These are phyloP conservation scores for Nasonia giraulti DNA, from an alignment of 1,140 invertebrate species.

Conservation along the genomic window DNA sequence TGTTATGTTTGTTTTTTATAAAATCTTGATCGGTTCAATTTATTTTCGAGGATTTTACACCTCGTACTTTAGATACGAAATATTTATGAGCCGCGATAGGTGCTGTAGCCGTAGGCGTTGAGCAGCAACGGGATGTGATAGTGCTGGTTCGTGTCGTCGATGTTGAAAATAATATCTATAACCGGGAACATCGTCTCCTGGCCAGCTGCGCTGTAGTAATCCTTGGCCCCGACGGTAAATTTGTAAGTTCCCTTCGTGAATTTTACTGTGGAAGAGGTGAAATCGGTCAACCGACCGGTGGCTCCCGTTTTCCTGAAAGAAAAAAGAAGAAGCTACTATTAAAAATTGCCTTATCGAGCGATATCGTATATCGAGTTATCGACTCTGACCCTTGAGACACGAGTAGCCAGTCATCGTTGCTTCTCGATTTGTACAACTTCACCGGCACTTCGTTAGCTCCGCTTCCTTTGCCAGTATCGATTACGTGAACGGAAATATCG, in stretches of 20 bases:
- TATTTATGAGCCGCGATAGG: slow-evolving; percentile 75
- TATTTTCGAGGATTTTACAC: background rate
- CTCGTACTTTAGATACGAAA: background rate
- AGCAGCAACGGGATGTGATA: slow-evolving; percentile 87
- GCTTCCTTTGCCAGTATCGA: slow-evolving; percentile 79
- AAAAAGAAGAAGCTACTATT: background rate
- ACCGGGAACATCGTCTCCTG: slow-evolving; percentile 56
- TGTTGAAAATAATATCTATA: slow-evolving; percentile 83
- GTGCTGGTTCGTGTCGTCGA: slow-evolving; percentile 76
- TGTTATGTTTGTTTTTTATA: no score
- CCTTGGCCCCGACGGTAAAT: slow-evolving; percentile 72
- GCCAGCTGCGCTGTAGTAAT: slow-evolving; percentile 66
- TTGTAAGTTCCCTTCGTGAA: slow-evolving; percentile 74
- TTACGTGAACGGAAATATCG: slow-evolving; percentile 75
- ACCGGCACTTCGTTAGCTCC: slow-evolving; percentile 78
- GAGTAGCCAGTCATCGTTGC: slow-evolving; percentile 73
- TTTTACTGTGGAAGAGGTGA: slow-evolving; percentile 74
- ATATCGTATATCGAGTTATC: background rate
- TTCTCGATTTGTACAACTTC: slow-evolving; percentile 78
- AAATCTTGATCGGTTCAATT: no score
- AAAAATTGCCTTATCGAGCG: background rate
- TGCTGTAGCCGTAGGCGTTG: slow-evolving; percentile 85
- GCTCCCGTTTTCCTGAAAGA: slow-evolving; percentile 75
- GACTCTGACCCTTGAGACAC: slow-evolving; percentile 64
- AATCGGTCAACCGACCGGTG: slow-evolving; percentile 78